A percentile compares a stretch with the other conserved stretches of the same genome.
phyloP scores from a whole-genome alignment of 1,140 invertebrate genomes.

The Drosophila mauritiana region DNA sequence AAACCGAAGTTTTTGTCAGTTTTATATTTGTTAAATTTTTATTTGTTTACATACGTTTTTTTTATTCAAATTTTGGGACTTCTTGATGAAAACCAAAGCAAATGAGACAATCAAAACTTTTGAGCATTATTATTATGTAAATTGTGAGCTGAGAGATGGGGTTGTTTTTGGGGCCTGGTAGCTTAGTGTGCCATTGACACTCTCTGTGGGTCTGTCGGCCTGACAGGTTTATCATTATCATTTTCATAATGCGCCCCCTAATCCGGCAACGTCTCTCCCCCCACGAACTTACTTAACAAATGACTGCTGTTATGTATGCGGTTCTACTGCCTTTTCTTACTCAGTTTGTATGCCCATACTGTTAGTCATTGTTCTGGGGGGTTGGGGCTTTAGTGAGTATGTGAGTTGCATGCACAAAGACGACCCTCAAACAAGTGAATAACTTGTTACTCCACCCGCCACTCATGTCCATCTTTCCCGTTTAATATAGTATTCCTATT shows the following conservation, averaged over 20 bases:
- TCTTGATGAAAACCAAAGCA: conserved; percentile 57
- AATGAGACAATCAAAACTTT: conserved; percentile 42
- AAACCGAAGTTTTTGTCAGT: conserved; percentile 14
- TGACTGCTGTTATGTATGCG: conserved; percentile 63
- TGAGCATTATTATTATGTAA: conserved; percentile 74
- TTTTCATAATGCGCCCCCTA: conserved; percentile 42
- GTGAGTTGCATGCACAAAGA: conserved; percentile 53
- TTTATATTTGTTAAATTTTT: conserved; percentile 32
- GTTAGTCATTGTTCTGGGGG: conserved; percentile 51
- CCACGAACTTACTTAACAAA: conserved; percentile 41
- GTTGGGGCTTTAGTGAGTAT: background rate
- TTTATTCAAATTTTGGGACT: conserved; percentile 59
- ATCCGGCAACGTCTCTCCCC: conserved; percentile 10
- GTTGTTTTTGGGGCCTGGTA: conserved; percentile 10
- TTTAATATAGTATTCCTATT: conserved; percentile 17
- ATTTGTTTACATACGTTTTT: conserved; percentile 65
- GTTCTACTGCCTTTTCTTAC: conserved; percentile 33
- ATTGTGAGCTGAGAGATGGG: conserved; percentile 27
- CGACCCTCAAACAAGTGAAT: conserved; percentile 39
- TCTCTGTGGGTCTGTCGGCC: conserved; percentile 34
- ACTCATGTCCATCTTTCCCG: background rate
- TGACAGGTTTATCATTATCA: conserved; percentile 74
- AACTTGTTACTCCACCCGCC: conserved; percentile 17
- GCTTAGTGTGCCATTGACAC: conserved; percentile 63
- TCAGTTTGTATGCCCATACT: conserved; percentile 26